phyloP scores from a whole-genome alignment of 2,888 invertebrate species.

The Cenopis cana region DNA sequence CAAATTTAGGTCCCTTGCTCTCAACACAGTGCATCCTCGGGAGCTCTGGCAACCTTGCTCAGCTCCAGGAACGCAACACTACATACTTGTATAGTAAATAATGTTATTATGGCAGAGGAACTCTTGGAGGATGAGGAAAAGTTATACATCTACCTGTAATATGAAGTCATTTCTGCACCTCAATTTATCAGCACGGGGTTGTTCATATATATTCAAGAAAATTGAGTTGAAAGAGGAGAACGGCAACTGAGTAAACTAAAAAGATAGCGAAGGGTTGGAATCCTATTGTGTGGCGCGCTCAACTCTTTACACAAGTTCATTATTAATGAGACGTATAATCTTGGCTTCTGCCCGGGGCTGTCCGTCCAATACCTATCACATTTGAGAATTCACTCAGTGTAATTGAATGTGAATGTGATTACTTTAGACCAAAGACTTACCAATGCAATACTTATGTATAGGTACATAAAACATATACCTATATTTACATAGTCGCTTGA shows the following conservation, averaged over 20 bases:
- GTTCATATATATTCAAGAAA: constrained; percentile 43
- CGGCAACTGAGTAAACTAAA: constrained; percentile 60
- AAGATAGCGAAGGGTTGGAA: constrained; percentile 61
- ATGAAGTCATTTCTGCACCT: background rate
- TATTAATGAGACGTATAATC: constrained; percentile 75
- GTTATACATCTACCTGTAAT: background rate
- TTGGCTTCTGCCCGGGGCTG: constrained; percentile 50
- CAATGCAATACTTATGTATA: too few relatives aligned
- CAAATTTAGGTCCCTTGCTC: too few relatives aligned
- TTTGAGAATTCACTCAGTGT: constrained; percentile 9
- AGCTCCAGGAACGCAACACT: too few relatives aligned
- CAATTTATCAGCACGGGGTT: constrained; percentile 23
- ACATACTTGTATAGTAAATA: too few relatives aligned
- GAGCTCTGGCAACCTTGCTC: too few relatives aligned
- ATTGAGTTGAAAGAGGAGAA: constrained; percentile 63
- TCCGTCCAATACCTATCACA: background rate
- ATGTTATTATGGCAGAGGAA: too few relatives aligned
- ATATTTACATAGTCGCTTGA: too few relatives aligned
- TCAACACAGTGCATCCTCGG: too few relatives aligned
- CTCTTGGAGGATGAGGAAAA: background rate
- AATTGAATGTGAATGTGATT: constrained; percentile 9
- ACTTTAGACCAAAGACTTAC: too few relatives aligned
- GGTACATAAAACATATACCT: too few relatives aligned
- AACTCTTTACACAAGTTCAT: constrained; percentile 82
- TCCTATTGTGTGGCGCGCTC: constrained; percentile 47